Conservation (phyloP, 2,797 vertebrate species). For the Eulemur mongoz region DNA sequence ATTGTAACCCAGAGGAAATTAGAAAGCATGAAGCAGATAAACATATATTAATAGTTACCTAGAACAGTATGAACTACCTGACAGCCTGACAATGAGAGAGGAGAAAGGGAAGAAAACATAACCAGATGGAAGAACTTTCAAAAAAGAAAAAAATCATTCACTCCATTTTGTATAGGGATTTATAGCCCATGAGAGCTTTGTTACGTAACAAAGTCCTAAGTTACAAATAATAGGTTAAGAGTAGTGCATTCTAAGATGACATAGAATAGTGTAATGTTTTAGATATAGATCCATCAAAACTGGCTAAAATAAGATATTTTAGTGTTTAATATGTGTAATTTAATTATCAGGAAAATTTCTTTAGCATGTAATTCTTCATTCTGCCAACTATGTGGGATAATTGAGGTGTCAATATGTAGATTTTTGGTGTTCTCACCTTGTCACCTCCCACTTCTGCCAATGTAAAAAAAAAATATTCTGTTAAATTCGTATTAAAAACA, state of each 20-base stretch:
- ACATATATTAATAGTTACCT: not conserved
- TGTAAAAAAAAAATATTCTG: conserved; percentile 25
- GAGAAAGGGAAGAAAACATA: not conserved
- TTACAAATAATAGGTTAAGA: conserved; percentile 19
- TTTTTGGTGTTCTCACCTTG: conserved; percentile 26
- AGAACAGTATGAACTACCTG: not conserved
- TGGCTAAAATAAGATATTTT: conserved; percentile 33
- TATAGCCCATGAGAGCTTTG: not conserved
- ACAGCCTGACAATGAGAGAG: conserved; percentile 1
- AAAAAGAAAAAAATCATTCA: not conserved
- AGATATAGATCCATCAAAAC: not conserved
- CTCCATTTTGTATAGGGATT: conserved; percentile 29
- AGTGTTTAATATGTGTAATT: not conserved
- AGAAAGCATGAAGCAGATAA: conserved; percentile 9
- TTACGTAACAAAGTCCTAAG: not conserved
- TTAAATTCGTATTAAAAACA: conserved; percentile 35
- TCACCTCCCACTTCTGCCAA: not conserved
- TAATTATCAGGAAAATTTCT: conserved; percentile 45
- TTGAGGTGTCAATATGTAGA: not conserved
- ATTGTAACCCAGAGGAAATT: conserved; percentile 25
- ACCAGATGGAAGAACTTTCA: not conserved
- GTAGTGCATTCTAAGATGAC: not conserved
- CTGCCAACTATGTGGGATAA: not conserved
- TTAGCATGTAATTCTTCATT: conserved; percentile 17
- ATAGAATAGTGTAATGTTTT: not conserved